Evolutionary conservation across 37 sponge, comb jelly and placozoan species (phyloP).

Genomic region (Ianthella basta): DNA sequence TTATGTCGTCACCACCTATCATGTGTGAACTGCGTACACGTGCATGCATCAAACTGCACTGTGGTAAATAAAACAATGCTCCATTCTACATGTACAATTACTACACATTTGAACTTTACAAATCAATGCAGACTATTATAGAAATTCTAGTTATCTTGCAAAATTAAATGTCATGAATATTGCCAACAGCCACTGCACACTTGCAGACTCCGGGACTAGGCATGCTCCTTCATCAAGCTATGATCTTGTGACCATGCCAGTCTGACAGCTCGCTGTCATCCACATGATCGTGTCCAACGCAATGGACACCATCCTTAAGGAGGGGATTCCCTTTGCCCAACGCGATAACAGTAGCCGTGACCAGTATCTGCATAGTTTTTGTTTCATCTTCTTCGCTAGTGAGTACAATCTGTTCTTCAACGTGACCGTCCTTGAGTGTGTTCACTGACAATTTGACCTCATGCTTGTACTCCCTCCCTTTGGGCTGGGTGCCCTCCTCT

Average conservation of each 20-base stretch:
- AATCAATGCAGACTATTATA: too few relatives aligned
- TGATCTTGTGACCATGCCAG: constrained; percentile 73
- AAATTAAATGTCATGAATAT: too few relatives aligned
- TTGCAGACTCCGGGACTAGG: too few relatives aligned
- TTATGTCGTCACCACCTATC: too few relatives aligned
- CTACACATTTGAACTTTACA: too few relatives aligned
- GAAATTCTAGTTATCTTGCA: too few relatives aligned
- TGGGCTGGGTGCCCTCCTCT: not conserved
- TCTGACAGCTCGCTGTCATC: constrained; percentile 73
- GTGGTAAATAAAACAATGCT: too few relatives aligned
- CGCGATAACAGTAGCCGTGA: constrained; percentile 67
- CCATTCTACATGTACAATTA: too few relatives aligned
- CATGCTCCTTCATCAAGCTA: constrained; percentile 17
- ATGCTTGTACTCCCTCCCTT: constrained; percentile 27
- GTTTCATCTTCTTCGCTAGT: constrained; percentile 21
- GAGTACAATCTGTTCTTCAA: constrained; percentile 63
- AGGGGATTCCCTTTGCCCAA: constrained; percentile 72
- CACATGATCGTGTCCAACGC: constrained; percentile 65
- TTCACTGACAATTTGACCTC: constrained; percentile 55
- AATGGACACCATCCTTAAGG: constrained; percentile 69
- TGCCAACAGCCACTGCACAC: too few relatives aligned
- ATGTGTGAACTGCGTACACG: too few relatives aligned
- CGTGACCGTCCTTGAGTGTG: constrained; percentile 72
- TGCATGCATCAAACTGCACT: too few relatives aligned
- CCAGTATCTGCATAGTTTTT: constrained; percentile 39